Evolutionary conservation across 2,888 invertebrate species (phyloP).

Genomic region (Catonia carolina): DNA sequence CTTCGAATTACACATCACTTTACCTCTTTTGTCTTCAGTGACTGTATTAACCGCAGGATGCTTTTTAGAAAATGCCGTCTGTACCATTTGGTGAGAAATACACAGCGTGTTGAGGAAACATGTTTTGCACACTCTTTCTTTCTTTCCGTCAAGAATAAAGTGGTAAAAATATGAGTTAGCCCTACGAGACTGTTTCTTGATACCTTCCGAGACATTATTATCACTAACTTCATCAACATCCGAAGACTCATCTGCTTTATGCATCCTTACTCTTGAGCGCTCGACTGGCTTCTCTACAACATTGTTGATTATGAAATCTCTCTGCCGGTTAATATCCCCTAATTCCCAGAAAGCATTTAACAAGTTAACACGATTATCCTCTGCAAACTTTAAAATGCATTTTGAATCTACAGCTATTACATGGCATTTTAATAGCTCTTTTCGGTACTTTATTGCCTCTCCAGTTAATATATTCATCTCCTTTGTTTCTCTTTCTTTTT

Average conservation of each 20-base stretch:
- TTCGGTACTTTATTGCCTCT: not conserved
- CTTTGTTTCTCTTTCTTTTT: no score
- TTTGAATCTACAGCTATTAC: not conserved
- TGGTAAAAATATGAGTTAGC: not conserved
- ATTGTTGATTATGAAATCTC: not conserved
- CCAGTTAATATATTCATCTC: not conserved
- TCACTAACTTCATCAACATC: not conserved
- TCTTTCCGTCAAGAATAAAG: not conserved
- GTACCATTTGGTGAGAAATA: slow-evolving; percentile 1
- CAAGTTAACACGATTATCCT: no score
- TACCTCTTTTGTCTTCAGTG: not conserved
- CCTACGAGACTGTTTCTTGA: not conserved
- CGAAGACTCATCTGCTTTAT: not conserved
- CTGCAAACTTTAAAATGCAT: no score
- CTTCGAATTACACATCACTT: not conserved
- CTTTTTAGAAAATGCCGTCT: not conserved
- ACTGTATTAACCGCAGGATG: not conserved
- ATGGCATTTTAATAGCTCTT: not conserved
- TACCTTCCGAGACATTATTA: not conserved
- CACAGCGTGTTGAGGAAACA: not conserved
- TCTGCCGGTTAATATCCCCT: not conserved
- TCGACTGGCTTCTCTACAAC: not conserved
- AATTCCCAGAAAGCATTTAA: not conserved
- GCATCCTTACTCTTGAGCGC: not conserved
- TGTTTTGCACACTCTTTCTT: not conserved